These are phyloP conservation scores for Nemoura dubitans DNA, from an alignment of 2,888 invertebrate genomes.

Conservation along the genomic window DNA sequence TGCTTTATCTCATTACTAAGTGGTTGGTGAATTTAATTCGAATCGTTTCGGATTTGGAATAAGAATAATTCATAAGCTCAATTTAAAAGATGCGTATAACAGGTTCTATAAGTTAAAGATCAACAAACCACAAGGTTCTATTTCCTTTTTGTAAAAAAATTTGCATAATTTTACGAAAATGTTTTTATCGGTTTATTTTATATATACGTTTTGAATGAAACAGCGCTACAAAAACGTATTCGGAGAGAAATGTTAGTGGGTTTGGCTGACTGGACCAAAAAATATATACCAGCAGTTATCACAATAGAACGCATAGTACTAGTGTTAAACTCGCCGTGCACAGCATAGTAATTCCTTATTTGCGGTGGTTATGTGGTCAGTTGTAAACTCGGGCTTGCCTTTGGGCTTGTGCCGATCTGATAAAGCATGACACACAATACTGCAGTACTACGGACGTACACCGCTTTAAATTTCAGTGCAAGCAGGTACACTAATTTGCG, in stretches of 20 bases:
- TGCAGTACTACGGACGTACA: neutral
- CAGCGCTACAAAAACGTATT: neutral
- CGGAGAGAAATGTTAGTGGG: neutral
- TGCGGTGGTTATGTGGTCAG: neutral
- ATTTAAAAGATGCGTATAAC: slow-evolving; percentile 19
- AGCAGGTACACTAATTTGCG: neutral
- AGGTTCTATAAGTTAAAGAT: neutral
- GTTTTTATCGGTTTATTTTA: neutral
- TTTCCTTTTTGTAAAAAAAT: neutral
- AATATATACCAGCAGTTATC: neutral
- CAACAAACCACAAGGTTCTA: neutral
- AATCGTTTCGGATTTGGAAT: slow-evolving; percentile 19
- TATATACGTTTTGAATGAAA: neutral
- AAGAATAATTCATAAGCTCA: slow-evolving; percentile 19
- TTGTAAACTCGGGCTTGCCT: neutral
- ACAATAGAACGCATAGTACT: neutral
- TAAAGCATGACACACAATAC: neutral
- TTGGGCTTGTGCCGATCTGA: neutral
- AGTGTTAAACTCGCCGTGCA: neutral
- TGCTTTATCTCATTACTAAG: slow-evolving; percentile 38
- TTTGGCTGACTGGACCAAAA: neutral
- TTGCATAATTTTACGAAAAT: neutral
- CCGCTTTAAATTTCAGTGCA: neutral
- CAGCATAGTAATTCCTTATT: neutral
- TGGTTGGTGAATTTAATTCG: slow-evolving; percentile 37